Conservation (phyloP, 2,888 invertebrate genomes). For the Lasioglossum morio region DNA sequence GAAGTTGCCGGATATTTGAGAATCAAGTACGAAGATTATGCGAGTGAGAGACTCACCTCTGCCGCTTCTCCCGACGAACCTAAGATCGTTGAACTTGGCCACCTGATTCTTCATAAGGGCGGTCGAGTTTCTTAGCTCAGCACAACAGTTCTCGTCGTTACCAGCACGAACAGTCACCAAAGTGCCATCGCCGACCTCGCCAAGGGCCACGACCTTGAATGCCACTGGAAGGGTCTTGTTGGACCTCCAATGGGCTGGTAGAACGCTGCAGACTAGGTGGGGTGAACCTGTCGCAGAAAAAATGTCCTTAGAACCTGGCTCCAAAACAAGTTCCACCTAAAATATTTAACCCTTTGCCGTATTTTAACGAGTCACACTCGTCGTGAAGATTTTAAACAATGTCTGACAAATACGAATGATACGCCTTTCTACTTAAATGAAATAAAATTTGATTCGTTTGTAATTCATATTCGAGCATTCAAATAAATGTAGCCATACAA, state of each 20-base stretch:
- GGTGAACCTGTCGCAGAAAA: constrained; percentile 87
- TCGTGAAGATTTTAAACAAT: no score
- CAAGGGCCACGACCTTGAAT: constrained; percentile 97
- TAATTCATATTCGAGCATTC: no score
- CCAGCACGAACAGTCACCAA: constrained; percentile 98
- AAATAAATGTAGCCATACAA: no score
- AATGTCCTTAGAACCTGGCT: background rate
- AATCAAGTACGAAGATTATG: background rate
- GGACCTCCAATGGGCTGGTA: constrained; percentile 98
- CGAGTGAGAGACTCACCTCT: constrained; percentile 91
- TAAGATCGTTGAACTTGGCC: constrained; percentile 99
- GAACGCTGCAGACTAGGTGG: constrained; percentile 96
- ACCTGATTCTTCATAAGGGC: constrained; percentile 99
- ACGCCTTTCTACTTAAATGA: no score
- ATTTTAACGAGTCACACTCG: no score
- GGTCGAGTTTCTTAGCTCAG: constrained; percentile 96
- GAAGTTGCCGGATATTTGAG: background rate
- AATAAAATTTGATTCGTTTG: no score
- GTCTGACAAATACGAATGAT: no score
- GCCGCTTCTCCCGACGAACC: constrained; percentile 99
- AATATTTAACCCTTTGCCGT: background rate
- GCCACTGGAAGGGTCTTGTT: constrained; percentile 99
- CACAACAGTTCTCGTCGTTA: constrained; percentile 99
- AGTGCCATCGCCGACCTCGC: constrained; percentile 98
- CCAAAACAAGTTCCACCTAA: background rate